A percentile compares a stretch with the other conserved stretches of the same genome.
phyloP scores from a whole-genome alignment of 2,888 invertebrate species.

The Steinernema carpocapsae region DNA sequence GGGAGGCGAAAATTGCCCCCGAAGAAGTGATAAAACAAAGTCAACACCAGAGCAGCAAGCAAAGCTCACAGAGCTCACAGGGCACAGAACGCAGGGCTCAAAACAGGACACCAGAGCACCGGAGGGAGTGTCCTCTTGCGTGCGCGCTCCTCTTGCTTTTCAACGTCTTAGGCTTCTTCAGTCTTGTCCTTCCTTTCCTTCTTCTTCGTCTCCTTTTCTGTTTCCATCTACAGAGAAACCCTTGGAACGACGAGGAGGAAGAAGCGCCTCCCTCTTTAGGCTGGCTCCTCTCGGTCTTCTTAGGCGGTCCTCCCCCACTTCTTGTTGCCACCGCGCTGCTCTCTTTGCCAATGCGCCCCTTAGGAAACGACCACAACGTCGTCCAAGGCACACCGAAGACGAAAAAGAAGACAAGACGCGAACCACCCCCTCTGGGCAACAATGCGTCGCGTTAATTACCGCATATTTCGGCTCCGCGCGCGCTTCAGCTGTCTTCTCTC shows the following conservation, averaged over 20 bases:
- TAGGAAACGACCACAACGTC: background rate
- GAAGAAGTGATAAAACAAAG: slow-evolving; percentile 16
- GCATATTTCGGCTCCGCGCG: slow-evolving; percentile 16
- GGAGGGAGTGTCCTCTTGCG: too few species aligned
- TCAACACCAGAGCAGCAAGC: background rate
- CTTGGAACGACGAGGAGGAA: too few species aligned
- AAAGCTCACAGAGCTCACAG: too few species aligned
- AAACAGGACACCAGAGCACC: too few species aligned
- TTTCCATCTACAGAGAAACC: too few species aligned
- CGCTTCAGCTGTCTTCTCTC: background rate
- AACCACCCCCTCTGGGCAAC: slow-evolving; percentile 33
- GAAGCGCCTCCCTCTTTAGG: background rate
- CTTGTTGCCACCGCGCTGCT: too few species aligned
- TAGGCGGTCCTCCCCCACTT: background rate
- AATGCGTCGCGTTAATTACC: slow-evolving; percentile 27
- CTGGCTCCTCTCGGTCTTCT: slow-evolving; percentile 10
- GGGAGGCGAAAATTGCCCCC: background rate
- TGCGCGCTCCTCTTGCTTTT: too few species aligned
- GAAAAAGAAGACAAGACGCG: slow-evolving; percentile 27
- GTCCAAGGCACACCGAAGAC: slow-evolving; percentile 4
- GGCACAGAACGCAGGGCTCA: too few species aligned
- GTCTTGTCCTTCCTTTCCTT: too few species aligned
- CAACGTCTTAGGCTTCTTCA: too few species aligned
- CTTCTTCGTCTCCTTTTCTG: background rate
- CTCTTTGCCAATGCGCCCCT: too few species aligned